Evolutionary conservation across 2,113 vertebrate species (phyloP).

Genomic region (Triplophysa siluroides): DNA sequence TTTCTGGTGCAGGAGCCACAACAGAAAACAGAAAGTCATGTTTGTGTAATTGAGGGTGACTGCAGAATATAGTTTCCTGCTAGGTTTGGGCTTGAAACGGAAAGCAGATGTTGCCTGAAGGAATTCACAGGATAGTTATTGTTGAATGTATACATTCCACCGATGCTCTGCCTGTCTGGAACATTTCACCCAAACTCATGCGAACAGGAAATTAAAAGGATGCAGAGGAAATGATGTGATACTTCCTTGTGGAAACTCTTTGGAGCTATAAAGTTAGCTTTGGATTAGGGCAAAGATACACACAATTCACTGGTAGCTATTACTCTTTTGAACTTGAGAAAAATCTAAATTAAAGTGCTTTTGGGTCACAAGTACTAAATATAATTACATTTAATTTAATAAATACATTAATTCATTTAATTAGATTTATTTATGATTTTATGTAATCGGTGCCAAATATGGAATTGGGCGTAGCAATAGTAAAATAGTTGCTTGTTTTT

Average conservation of each 20-base stretch:
- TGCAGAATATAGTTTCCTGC: conserved; percentile 39
- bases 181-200: conserved; percentile 23
- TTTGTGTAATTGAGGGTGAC: conserved; percentile 27
- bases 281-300: background rate
- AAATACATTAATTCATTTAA: too few relatives aligned
- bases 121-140: conserved; percentile 32
- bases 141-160: conserved; percentile 35
- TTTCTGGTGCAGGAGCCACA: conserved; percentile 13
- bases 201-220: conserved; percentile 52
- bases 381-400: too few relatives aligned
- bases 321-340: too few relatives aligned
- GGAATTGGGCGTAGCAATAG: too few relatives aligned
- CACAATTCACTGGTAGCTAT: too few relatives aligned
- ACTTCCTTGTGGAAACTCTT: conserved; percentile 31
- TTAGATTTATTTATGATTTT: too few relatives aligned
- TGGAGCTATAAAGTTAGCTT: conserved; percentile 21
- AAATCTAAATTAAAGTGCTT: too few relatives aligned
- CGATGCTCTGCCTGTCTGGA: conserved; percentile 29
- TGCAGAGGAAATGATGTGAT: conserved; percentile 37
- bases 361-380: too few relatives aligned
- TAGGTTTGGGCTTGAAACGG: background rate
- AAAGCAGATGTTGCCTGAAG: conserved; percentile 37
- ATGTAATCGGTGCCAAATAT: too few relatives aligned
- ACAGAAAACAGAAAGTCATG: conserved; percentile 25
- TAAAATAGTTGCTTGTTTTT: too few relatives aligned